These are phyloP conservation scores for Drosophila robusta DNA, from an alignment of 2,888 invertebrate genomes.

Conservation along the genomic window DNA sequence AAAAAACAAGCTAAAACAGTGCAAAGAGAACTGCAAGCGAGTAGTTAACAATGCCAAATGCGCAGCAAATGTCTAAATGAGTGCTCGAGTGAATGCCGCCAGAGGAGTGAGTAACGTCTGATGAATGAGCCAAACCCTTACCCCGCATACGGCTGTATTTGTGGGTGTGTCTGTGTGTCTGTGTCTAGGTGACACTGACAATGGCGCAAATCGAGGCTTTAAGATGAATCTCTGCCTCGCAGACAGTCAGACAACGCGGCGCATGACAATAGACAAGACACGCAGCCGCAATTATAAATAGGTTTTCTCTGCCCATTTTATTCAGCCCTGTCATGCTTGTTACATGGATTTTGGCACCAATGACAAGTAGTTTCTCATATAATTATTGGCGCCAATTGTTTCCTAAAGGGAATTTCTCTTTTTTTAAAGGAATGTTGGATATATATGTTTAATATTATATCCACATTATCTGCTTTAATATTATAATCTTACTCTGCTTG, in stretches of 20 bases:
- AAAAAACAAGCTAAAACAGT: conserved; percentile 20
- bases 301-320: background rate
- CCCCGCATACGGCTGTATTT: conserved; percentile 4
- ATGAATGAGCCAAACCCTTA: conserved; percentile 36
- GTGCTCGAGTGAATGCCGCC: conserved; percentile 45
- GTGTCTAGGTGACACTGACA: conserved; percentile 40
- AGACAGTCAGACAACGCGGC: conserved; percentile 4
- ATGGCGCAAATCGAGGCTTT: conserved; percentile 46
- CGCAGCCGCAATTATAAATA: conserved; percentile 45
- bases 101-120: conserved; percentile 14
- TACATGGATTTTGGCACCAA: no score
- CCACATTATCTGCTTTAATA: no score
- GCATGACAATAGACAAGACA: conserved; percentile 43
- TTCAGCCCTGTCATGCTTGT: no score
- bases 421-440: no score
- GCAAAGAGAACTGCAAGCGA: conserved; percentile 22
- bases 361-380: no score
- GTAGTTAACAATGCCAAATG: conserved; percentile 69
- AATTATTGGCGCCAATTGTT: no score
- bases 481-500: no score
- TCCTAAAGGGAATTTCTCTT: no score
- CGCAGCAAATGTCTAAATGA: conserved; percentile 72
- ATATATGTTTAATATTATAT: no score
- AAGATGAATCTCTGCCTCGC: conserved; percentile 9
- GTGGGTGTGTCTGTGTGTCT: background rate